Percentiles rank a stretch among this genome's conserved stretches.
Conservation (phyloP, 1,140 invertebrate genomes). For the Euwallacea similis region DNA sequence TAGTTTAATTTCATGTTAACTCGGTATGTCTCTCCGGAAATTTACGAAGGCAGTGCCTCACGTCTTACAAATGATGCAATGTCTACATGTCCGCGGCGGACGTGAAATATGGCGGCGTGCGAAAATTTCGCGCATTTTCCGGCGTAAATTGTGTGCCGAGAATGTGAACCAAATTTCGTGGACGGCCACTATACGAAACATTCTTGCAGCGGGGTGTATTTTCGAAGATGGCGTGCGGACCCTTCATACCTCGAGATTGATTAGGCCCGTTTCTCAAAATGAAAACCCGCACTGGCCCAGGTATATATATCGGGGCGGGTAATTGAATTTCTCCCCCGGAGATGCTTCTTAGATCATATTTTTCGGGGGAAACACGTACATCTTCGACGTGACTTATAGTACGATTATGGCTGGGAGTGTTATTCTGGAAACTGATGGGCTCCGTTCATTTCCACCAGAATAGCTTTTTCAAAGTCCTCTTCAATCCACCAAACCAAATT, state of each 20-base stretch:
- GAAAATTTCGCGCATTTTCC: constrained; percentile 34
- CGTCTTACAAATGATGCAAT: constrained; percentile 34
- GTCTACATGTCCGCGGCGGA: constrained; percentile 30
- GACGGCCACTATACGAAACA: neutral
- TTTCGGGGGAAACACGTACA: neutral
- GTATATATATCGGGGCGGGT: constrained; percentile 12
- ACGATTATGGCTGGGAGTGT: too few relatives aligned
- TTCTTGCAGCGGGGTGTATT: neutral
- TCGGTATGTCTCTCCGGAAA: constrained; percentile 44
- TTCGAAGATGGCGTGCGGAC: constrained; percentile 13
- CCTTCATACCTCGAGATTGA: constrained; percentile 23
- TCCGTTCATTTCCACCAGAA: neutral
- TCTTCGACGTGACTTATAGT: too few relatives aligned
- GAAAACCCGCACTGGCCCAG: constrained; percentile 16
- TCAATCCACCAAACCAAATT: too few relatives aligned
- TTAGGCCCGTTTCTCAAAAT: constrained; percentile 23
- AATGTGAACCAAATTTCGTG: constrained; percentile 12
- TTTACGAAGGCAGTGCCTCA: constrained; percentile 45
- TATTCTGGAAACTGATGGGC: too few relatives aligned
- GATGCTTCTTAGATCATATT: neutral
- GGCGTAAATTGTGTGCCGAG: constrained; percentile 27
- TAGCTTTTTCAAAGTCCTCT: too few relatives aligned
- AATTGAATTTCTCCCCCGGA: constrained; percentile 25
- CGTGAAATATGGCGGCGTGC: constrained; percentile 22
- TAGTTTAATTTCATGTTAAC: constrained; percentile 50